Evolutionary conservation across 2,797 vertebrate genomes (phyloP).

Genomic region (Alauda arvensis): DNA sequence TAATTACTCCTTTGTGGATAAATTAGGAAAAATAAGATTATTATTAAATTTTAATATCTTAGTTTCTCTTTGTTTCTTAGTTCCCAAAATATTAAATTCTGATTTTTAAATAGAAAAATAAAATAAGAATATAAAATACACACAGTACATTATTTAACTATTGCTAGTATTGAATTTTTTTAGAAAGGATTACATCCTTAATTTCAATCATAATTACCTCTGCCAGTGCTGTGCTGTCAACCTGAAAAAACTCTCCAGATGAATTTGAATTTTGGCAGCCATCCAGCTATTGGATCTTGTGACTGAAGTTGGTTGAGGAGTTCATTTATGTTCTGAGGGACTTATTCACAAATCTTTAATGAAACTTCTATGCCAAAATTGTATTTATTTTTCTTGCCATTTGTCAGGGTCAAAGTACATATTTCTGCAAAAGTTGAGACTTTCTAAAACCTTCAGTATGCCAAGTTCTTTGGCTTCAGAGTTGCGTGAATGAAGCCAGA

Average conservation of each 20-base stretch:
- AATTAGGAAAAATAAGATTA: background rate
- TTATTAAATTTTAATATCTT: background rate
- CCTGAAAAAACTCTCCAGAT: background rate
- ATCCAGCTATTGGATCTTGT: background rate
- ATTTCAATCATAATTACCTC: conserved; percentile 18
- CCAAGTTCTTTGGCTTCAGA: conserved; percentile 32
- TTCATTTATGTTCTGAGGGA: background rate
- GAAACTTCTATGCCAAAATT: background rate
- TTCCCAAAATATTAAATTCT: background rate
- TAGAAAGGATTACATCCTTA: background rate
- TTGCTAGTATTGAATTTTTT: background rate
- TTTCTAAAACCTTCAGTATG: conserved; percentile 7
- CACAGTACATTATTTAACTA: background rate
- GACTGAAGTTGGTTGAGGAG: background rate
- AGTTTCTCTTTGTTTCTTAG: background rate
- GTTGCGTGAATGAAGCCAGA: background rate
- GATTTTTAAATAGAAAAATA: background rate
- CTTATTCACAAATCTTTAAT: conserved; percentile 29
- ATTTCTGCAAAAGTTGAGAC: background rate
- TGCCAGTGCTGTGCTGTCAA: background rate
- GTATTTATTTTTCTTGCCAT: conserved; percentile 8
- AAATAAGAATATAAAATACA: background rate
- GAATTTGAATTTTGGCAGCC: conserved; percentile 7
- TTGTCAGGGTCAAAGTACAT: background rate
- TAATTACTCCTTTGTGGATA: background rate